A percentile compares a stretch with the other conserved stretches of the same genome.
Conservation (phyloP, 2,113 vertebrate species). For the Lonchura striata region DNA sequence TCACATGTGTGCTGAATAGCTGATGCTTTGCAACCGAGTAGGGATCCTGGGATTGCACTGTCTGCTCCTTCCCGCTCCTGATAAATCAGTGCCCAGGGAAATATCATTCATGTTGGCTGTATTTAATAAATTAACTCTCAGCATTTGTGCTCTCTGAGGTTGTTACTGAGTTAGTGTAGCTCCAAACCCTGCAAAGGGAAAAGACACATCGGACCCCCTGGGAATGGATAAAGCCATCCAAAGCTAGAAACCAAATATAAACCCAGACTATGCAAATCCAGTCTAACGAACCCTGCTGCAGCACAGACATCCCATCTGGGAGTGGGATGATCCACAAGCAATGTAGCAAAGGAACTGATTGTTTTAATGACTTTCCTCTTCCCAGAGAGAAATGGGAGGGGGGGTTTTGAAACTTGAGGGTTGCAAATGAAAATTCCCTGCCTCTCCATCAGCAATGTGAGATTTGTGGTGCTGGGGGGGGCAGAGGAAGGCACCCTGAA, state of each 20-base stretch:
- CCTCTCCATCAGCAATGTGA: not conserved
- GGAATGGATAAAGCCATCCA: constrained; percentile 21
- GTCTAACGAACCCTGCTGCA: constrained; percentile 38
- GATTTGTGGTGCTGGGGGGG: not conserved
- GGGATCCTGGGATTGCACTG: not conserved
- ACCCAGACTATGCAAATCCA: constrained; percentile 60
- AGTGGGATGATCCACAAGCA: constrained; percentile 35
- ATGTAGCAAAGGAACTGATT: not conserved
- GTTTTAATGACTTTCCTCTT: constrained; percentile 39
- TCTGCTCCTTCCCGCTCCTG: not conserved
- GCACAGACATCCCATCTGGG: constrained; percentile 52
- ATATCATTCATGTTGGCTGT: not conserved
- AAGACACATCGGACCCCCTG: not conserved
- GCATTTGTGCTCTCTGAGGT: not conserved
- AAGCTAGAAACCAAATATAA: constrained; percentile 52
- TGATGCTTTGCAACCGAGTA: not conserved
- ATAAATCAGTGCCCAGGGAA: constrained; percentile 34
- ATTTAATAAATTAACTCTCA: constrained; percentile 28
- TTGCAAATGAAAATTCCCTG: not conserved
- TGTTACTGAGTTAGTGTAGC: not conserved
- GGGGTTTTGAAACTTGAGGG: not conserved
- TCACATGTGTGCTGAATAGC: not conserved
- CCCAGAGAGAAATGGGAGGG: not conserved
- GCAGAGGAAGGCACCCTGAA: not conserved
- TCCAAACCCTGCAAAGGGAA: constrained; percentile 14